Evolutionary conservation across 92 coral and sea anemone species (phyloP), one percentile per base, ranked within the genome.

Genomic region (Porites divaricata): DNA sequence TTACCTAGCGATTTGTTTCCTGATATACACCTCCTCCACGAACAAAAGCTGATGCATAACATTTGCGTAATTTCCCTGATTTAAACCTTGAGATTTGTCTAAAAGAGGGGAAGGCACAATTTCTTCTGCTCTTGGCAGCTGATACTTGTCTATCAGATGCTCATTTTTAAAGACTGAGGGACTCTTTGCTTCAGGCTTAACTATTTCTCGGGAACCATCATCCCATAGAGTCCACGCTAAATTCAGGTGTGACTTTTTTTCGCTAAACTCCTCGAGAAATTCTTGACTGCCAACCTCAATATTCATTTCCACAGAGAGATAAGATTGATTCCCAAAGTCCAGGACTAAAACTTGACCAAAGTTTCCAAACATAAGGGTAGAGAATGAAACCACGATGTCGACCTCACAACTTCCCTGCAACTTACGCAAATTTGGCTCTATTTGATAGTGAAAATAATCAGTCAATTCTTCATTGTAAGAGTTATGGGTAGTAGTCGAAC

Each of bases 11-110:
- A 93, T 82, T 61, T 87, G 88, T 81, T 75, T 49, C 1, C 89
- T 88, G 76, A 93, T 90, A 87, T 83, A 85, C 22, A 78, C 57
- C 79, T 93, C 96, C 85, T 93, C 96, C 17, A 83, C 80, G 81
- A 87, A 93, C 72, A 90, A 79, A 9, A 93, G 86, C 53, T 88
- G 90, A 50, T 93, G 96, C 91, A 91, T 85, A 54, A 90, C 90
- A 23, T 83, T 64, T 70, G 59, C 80, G 86, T 93, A 93, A 66
- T 86, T 93, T 24, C 81, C 77, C 23, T 71, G 74, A 28, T 67
- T 80, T 12, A 80, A 69, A 48, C 85, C 85, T 35, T 80, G 76
- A 4, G 76, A 69, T 69, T 50, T 72, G 24, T 80, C 76, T 26
- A 80, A 67, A 28, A 83, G 80, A 1, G 89, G 65, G 8, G 78